Conservation (phyloP, 2,888 invertebrate genomes). For the Lasioglossum marginatum region DNA sequence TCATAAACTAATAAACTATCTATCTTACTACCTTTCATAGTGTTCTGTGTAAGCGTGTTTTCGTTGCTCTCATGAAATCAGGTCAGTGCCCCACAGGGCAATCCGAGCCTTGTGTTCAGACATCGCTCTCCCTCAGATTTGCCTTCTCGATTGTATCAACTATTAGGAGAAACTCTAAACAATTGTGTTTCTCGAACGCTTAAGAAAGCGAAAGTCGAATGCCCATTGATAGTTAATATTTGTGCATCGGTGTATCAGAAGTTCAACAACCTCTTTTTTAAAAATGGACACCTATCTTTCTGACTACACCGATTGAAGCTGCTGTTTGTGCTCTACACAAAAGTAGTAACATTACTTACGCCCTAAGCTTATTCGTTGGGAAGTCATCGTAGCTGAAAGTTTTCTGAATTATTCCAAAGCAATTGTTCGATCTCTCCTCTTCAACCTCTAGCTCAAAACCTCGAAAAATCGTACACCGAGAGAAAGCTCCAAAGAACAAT, state of each 20-base stretch:
- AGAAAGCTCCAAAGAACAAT: constrained; percentile 29
- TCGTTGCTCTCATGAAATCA: not conserved
- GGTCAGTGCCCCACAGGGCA: not conserved
- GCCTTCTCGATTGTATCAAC: not conserved
- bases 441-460: constrained; percentile 6
- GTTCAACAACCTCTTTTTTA: not conserved
- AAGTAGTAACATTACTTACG: not conserved
- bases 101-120: not conserved
- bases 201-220: not conserved
- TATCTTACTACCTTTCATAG: not conserved
- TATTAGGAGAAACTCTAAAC: not conserved
- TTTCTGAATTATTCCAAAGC: not conserved
- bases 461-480: constrained; percentile 41
- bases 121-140: not conserved
- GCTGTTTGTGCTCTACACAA: not conserved
- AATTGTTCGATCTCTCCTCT: not conserved
- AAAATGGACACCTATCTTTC: not conserved
- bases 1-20: not conserved
- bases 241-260: not conserved
- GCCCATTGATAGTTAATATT: not conserved
- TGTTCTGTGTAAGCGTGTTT: not conserved
- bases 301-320: no score
- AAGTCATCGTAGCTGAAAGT: not conserved
- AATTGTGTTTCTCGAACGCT: not conserved
- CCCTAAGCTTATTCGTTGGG: no score